Conservation (phyloP, 2,113 vertebrate genomes). For the Notarius quadriscutis region DNA sequence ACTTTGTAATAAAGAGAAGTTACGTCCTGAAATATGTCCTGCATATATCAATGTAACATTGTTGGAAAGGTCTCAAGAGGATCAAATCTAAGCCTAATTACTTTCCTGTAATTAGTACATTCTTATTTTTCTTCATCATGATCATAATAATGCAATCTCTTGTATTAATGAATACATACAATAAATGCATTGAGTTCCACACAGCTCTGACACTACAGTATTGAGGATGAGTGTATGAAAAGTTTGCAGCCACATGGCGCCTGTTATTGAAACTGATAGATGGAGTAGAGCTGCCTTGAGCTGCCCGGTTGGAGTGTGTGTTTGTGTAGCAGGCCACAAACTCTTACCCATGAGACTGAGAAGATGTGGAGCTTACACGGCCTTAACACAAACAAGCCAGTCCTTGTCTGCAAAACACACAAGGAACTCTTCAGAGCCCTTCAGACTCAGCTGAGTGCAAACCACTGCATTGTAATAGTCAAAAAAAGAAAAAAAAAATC, state of each 20-base stretch:
- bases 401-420: conserved; percentile 36
- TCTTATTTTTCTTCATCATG: neutral
- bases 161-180: neutral
- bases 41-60: neutral
- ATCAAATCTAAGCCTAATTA: neutral
- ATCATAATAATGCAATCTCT: neutral
- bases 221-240: conserved; percentile 3
- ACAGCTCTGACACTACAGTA: conserved; percentile 12
- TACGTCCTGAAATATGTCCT: neutral
- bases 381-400: conserved; percentile 39
- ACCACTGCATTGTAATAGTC: neutral
- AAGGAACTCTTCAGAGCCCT: conserved; percentile 35
- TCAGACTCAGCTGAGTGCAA: conserved; percentile 4
- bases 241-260: conserved; percentile 21
- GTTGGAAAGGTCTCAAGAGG: neutral
- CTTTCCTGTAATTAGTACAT: neutral
- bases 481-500: neutral
- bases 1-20: neutral
- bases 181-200: neutral
- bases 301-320: conserved; percentile 21
- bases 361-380: conserved; percentile 39
- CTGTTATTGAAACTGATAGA: conserved; percentile 36
- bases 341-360: conserved; percentile 39
- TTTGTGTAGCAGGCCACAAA: conserved; percentile 32
- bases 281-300: conserved; percentile 9